phyloP scores from a whole-genome alignment of 2,888 invertebrate genomes.

The Hirtodrosophila histrioides region DNA sequence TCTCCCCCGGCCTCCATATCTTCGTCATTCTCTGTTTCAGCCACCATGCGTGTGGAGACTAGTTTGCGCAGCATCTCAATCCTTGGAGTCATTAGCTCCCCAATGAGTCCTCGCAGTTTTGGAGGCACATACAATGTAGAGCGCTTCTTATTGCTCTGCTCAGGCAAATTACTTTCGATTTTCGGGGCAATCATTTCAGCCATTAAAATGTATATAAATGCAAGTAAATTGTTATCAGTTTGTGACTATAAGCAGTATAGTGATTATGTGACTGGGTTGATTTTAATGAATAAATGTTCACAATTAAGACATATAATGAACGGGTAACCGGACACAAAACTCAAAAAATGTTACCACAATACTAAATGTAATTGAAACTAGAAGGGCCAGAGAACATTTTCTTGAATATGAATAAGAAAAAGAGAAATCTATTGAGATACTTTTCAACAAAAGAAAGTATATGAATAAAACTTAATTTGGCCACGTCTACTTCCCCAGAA shows the following conservation, averaged over 20 bases:
- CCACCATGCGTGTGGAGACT: slow-evolving; percentile 21
- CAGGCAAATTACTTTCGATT: slow-evolving; percentile 13
- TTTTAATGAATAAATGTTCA: not conserved
- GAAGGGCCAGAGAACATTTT: too few species aligned
- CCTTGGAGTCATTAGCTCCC: slow-evolving; percentile 40
- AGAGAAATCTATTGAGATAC: too few species aligned
- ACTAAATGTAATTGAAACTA: too few species aligned
- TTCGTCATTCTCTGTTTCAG: slow-evolving; percentile 8
- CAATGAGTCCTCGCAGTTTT: slow-evolving; percentile 24
- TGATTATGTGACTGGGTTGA: not conserved
- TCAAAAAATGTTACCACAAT: not conserved
- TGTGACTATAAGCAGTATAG: not conserved
- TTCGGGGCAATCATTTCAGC: slow-evolving; percentile 18
- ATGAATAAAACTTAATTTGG: too few species aligned
- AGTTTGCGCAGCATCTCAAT: slow-evolving; percentile 17
- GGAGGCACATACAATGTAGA: not conserved
- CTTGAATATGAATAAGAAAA: too few species aligned
- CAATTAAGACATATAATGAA: not conserved
- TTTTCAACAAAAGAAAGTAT: too few species aligned
- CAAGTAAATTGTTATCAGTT: not conserved
- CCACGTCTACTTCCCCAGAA: too few species aligned
- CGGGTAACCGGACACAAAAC: not conserved
- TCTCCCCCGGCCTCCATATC: slow-evolving; percentile 10
- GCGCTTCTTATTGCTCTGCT: not conserved
- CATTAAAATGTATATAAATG: not conserved